These are phyloP conservation scores for Heliconius hermathena DNA, from an alignment of 1,140 invertebrate genomes.

Conservation along the genomic window DNA sequence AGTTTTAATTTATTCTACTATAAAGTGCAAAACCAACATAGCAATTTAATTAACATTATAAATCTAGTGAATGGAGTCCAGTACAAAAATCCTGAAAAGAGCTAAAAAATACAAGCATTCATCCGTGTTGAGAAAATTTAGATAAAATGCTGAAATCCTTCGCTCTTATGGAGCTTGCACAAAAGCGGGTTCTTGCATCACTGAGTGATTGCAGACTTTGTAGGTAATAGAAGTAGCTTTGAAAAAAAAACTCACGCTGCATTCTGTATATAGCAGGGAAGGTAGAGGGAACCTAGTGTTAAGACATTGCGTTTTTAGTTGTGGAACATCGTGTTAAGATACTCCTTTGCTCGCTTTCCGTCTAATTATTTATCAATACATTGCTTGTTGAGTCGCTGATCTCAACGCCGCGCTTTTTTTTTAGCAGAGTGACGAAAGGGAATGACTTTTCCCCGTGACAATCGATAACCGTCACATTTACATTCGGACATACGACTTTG, in stretches of 20 bases:
- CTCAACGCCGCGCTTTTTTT: neutral
- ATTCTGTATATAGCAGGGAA: no score
- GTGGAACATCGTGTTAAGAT: no score
- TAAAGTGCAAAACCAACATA: no score
- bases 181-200: neutral
- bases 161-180: neutral
- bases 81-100: neutral
- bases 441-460: neutral
- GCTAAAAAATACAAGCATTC: neutral
- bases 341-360: no score
- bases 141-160: neutral
- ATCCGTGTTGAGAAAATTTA: neutral
- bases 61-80: neutral
- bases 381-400: no score
- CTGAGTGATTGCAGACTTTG: neutral
- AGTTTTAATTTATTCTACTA: no score
- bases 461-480: no score
- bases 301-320: no score
- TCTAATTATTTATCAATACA: no score
- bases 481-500: neutral
- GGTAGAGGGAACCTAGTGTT: no score
- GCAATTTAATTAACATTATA: no score
- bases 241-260: no score
- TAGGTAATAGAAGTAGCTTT: neutral
- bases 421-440: neutral